Base-by-base conservation (phyloP, 2,888 invertebrate species). In the Argynnis bischoffii region DNA sequence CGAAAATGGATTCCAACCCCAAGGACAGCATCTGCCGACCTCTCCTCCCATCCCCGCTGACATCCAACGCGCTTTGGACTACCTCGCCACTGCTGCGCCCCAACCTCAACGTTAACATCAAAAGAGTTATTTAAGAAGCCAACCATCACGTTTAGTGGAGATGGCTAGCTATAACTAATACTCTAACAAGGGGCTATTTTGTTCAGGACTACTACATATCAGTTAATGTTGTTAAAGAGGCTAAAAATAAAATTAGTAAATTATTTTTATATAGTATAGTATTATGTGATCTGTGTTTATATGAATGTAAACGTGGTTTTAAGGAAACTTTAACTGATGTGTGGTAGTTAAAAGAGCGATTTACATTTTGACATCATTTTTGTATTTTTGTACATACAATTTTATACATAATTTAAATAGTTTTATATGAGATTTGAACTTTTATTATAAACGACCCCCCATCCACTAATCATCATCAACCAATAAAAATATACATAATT, bases 41-140 rank as follows among this genome's bases (percentile, higher is more conserved):
- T 93, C 95, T 41, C 96, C 95, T 53, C 96, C 96, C 70, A 94
- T 95, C 71, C 96, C 96, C 63, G 94, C 92, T 69, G 95, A 94
- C 64, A 96, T 96, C 77, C 94, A 95, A 78, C 93, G 94, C 66
- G 94, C 95, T 35, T 86, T 95, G 57, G 95, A 93, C 51, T 95
- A 93, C 82, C 92, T 95, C 73, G 95, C 95, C 46, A 94, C 94
- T 31, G 94, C 95, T 56, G 94, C 95, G 16, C 94, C 94, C 31
- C 93, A 91, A 71, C 80, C 88, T 55, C 72, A 77, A 71, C 71
- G 71, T 66, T 72, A 70, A 67, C 8, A 48, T 15, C 41, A 18
- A 60, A 21, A 31, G 16, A n/a, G 55, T 8, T 66, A 54, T 50
- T n/a, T 51, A 51, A 41, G 6, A 51, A 13, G 35, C 16, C 51